Evolutionary conservation across 2,888 invertebrate genomes (phyloP), one percentile per base, ranked within the genome.

Genomic region (Aplocera efformata): DNA sequence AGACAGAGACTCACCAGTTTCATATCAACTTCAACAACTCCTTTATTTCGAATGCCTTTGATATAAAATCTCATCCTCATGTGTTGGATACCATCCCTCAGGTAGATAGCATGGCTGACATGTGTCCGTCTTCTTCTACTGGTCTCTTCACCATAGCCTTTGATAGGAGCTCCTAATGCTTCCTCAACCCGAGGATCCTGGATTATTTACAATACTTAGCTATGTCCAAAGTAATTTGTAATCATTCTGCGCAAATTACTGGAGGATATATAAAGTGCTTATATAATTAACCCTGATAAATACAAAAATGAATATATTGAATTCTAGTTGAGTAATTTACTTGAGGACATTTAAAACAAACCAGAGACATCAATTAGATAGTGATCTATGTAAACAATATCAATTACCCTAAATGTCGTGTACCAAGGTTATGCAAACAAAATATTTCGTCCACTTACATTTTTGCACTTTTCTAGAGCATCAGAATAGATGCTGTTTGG

Each of bases 31-130:
- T 96, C 93, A 6, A 94, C 98, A 34, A 96, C 94, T 23, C 92
- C 98, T 63, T 93, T 93, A 63, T 93, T 93, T 47, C 94, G 90
- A 27, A 92, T 86, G 23, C 98, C 98, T 81, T 97, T 93, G 42
- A 98, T 90, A 67, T 97, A 95, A 79, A 98, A 98, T 67, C 93
- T 92, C 95, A 98, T 96, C 60, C 96, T 90, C 90, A 98, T 91
- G 60, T 94, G 93, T 51, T 93, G 91, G 7, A 90, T 90, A 9
- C 95, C 96, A 68, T 95, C 91, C 49, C 93, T 92, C 50, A 92
- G 89, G 76, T 93, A 97, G 26, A 90, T 85, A 29, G 91, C 83
- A 80, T 97, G 95, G 52, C 94, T 94, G 26, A 96, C 94, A 86
- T 96, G 96, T 50, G 94, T 92, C 27, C 96, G 89, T 48, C 97